Evolutionary conservation across 2,113 vertebrate species (phyloP).

Genomic region (Neomonachus schauinslandi): DNA sequence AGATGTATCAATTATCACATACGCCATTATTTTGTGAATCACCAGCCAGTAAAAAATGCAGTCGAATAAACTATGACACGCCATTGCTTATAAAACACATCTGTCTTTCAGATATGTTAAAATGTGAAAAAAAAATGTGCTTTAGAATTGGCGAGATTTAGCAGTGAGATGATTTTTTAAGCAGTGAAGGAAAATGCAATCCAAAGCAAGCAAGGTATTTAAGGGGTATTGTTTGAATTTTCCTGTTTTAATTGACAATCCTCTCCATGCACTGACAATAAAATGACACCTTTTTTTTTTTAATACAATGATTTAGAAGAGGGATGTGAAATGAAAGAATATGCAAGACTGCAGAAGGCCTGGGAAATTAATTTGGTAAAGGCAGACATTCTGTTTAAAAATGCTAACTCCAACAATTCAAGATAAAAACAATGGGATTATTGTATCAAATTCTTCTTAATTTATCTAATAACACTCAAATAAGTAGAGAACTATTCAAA

Average conservation of each 20-base stretch:
- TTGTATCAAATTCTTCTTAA: slow-evolving; percentile 5
- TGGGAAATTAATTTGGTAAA: background rate
- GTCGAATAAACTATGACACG: background rate
- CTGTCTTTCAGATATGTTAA: background rate
- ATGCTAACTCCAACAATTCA: background rate
- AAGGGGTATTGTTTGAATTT: background rate
- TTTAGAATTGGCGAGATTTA: background rate
- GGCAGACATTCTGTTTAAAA: background rate
- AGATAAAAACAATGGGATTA: background rate
- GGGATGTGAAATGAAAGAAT: background rate
- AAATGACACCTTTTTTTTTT: background rate
- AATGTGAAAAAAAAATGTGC: background rate
- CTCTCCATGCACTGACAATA: background rate
- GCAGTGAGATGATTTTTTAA: background rate
- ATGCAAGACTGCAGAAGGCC: background rate
- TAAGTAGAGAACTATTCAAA: background rate
- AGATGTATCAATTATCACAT: background rate
- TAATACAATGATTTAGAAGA: background rate
- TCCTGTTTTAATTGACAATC: background rate
- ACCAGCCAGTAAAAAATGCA: background rate
- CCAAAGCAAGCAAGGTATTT: background rate
- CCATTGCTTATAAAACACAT: background rate
- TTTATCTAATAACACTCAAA: background rate
- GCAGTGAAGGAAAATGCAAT: background rate
- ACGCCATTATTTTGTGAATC: background rate